Evolutionary conservation across 1,140 invertebrate genomes (phyloP).

Genomic region (Aphaenogaster ashmeadi): DNA sequence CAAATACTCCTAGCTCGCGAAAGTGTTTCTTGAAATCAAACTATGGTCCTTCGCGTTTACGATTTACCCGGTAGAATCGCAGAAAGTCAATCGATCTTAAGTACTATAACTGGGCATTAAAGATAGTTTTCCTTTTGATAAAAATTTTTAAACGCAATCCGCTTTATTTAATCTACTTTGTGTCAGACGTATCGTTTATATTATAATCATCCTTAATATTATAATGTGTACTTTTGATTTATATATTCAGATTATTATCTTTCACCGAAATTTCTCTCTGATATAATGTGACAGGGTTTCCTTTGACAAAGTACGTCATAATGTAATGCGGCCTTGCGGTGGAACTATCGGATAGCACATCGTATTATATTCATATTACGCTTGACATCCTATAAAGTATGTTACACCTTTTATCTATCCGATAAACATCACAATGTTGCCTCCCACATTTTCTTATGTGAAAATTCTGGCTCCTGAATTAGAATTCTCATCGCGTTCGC

Average conservation of each 20-base stretch:
- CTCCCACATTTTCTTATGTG: neutral
- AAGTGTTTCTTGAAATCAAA: constrained; percentile 67
- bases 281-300: neutral
- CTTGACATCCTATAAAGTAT: neutral
- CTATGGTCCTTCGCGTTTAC: constrained; percentile 52
- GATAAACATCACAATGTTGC: neutral
- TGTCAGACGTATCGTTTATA: neutral
- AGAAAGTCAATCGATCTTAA: neutral
- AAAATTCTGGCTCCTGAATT: neutral
- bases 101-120: neutral
- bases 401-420: neutral
- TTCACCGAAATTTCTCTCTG: constrained; percentile 2
- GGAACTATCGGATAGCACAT: neutral
- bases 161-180: neutral
- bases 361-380: constrained; percentile 26
- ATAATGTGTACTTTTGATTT: neutral
- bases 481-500: neutral
- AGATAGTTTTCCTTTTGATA: neutral
- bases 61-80: neutral
- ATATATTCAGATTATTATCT: neutral
- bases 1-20: constrained; percentile 51
- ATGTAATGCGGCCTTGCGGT: neutral
- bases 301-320: constrained; percentile 23
- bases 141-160: neutral
- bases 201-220: neutral